A percentile compares a stretch with the other conserved stretches of the same genome.
Evolutionary conservation across 2,113 vertebrate genomes (phyloP).

Genomic region (Solenodon paradoxus): DNA sequence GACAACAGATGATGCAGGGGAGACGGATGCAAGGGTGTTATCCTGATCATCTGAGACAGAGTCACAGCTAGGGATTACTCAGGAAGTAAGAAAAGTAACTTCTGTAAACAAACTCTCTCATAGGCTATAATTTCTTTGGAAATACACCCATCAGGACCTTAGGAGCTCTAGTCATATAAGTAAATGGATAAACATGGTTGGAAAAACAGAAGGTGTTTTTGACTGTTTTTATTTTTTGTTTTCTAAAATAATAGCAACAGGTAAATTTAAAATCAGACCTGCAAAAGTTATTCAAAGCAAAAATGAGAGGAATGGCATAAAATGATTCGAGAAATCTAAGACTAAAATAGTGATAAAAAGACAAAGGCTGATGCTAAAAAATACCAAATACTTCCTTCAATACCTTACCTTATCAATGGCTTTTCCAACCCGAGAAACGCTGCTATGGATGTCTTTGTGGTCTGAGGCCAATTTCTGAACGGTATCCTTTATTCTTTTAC

Average conservation of each 20-base stretch:
- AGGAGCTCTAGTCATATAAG: neutral
- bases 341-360: neutral
- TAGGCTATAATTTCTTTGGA: neutral
- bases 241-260: constrained; percentile 30
- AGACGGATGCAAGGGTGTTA: neutral
- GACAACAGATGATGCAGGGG: no score
- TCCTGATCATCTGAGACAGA: neutral
- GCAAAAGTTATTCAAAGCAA: constrained; percentile 20
- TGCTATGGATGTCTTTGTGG: constrained; percentile 92
- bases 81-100: neutral
- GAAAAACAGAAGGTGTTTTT: neutral
- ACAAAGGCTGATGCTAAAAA: neutral
- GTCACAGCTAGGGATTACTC: neutral
- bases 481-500: constrained; percentile 91
- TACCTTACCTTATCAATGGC: constrained; percentile 89
- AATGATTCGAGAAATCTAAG: neutral
- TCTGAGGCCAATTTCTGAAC: constrained; percentile 90
- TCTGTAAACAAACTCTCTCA: constrained; percentile 39
- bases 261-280: neutral
- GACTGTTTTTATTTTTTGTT: neutral
- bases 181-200: constrained; percentile 5
- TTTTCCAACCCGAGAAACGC: constrained; percentile 90
- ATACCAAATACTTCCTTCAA: neutral
- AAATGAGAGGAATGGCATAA: neutral
- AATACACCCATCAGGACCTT: neutral